These are phyloP conservation scores for Spheniscus humboldti DNA, from an alignment of 2,797 vertebrate species.

Conservation along the genomic window DNA sequence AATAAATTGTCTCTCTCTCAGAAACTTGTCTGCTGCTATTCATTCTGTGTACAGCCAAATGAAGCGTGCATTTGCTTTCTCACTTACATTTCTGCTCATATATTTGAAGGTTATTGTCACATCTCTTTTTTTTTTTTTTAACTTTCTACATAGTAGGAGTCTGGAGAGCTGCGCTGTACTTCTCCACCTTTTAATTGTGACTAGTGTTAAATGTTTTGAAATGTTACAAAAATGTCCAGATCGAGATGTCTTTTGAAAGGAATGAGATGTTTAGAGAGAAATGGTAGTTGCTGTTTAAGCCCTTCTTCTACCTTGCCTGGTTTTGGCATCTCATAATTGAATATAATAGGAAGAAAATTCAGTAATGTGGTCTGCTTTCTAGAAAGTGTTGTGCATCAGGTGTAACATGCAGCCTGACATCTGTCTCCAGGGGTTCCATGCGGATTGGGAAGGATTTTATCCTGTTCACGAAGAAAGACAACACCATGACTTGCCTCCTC, in stretches of 20 bases:
- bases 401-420: background rate
- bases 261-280: background rate
- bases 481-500: conserved; percentile 91
- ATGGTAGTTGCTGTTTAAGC: background rate
- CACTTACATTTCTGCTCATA: background rate
- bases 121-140: background rate
- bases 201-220: background rate
- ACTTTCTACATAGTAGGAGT: background rate
- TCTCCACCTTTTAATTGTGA: background rate
- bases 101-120: background rate
- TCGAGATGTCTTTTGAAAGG: background rate
- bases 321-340: background rate
- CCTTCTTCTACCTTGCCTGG: background rate
- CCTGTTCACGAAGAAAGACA: conserved; percentile 93
- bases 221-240: background rate
- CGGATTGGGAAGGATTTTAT: conserved; percentile 98
- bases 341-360: background rate
- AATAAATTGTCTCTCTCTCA: background rate
- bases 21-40: background rate
- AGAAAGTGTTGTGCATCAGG: background rate
- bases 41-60: background rate
- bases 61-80: background rate
- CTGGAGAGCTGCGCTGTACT: rapidly evolving
- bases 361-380: background rate
- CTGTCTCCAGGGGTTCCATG: conserved; percentile 89